A percentile compares a stretch with the other conserved stretches of the same genome.
These are phyloP conservation scores for Paracanthobrama guichenoti DNA, from an alignment of 2,113 vertebrate species.

Conservation along the genomic window DNA sequence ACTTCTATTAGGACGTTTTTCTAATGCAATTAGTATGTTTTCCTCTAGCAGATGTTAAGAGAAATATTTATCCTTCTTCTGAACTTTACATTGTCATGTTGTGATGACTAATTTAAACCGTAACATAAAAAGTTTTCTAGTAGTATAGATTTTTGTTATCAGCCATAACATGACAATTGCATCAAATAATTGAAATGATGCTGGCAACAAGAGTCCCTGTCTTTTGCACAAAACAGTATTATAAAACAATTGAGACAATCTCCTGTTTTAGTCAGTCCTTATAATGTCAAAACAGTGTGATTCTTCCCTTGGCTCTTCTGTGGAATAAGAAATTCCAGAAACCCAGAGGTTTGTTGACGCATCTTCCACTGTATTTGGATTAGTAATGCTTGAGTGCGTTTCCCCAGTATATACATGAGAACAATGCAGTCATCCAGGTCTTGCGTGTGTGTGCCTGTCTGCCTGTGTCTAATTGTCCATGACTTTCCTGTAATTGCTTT, in stretches of 20 bases:
- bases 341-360: neutral
- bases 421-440: neutral
- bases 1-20: too few relatives aligned
- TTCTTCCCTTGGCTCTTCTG: neutral
- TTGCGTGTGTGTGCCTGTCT: neutral
- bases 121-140: too few relatives aligned
- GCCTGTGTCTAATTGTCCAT: constrained; percentile 1
- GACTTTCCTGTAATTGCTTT: neutral
- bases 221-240: too few relatives aligned
- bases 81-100: neutral
- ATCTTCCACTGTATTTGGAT: constrained; percentile 15
- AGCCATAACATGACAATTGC: too few relatives aligned
- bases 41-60: neutral
- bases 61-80: neutral
- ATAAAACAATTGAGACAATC: too few relatives aligned
- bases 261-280: neutral
- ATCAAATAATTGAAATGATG: too few relatives aligned
- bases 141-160: too few relatives aligned
- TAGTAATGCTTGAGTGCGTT: neutral
- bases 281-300: neutral
- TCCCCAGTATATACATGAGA: constrained; percentile 10
- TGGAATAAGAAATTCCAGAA: constrained; percentile 34
- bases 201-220: too few relatives aligned
- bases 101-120: neutral
- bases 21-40: neutral